A percentile compares a stretch with the other conserved stretches of the same genome.
phyloP scores from a whole-genome alignment of 2,113 vertebrate species.

The Prionailurus bengalensis region DNA sequence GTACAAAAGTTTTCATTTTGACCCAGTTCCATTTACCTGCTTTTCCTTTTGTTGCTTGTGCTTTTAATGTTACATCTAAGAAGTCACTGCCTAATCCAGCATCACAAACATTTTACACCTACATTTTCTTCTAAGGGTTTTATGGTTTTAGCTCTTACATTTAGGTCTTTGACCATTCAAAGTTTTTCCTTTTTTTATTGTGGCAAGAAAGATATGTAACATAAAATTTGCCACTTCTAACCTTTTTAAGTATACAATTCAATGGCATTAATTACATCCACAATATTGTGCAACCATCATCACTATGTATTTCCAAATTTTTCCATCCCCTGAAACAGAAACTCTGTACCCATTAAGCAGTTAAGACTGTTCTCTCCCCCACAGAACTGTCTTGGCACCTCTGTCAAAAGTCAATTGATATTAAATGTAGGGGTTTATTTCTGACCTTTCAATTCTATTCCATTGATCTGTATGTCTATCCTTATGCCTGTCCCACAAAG shows the following conservation, averaged over 20 bases:
- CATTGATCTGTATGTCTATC: too few species aligned
- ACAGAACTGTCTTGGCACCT: neutral
- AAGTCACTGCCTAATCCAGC: neutral
- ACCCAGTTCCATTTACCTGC: neutral
- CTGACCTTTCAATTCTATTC: neutral
- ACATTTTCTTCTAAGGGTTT: neutral
- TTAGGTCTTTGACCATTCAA: neutral
- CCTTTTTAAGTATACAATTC: neutral
- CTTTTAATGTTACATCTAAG: neutral
- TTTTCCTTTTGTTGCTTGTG: neutral
- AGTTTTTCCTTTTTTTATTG: neutral
- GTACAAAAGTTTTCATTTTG: neutral
- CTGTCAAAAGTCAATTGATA: neutral
- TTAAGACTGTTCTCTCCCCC: neutral
- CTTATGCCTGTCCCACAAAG: neutral
- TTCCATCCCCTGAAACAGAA: neutral
- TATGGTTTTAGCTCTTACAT: neutral
- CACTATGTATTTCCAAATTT: neutral
- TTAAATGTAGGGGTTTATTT: neutral
- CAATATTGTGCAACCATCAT: neutral
- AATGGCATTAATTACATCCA: neutral
- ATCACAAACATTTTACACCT: neutral
- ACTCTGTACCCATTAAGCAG: neutral
- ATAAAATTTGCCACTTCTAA: constrained; percentile 7
- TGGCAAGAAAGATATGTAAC: neutral